These are phyloP conservation scores for Thomomys bottae DNA, from an alignment of 2,113 vertebrate genomes.

Conservation along the genomic window DNA sequence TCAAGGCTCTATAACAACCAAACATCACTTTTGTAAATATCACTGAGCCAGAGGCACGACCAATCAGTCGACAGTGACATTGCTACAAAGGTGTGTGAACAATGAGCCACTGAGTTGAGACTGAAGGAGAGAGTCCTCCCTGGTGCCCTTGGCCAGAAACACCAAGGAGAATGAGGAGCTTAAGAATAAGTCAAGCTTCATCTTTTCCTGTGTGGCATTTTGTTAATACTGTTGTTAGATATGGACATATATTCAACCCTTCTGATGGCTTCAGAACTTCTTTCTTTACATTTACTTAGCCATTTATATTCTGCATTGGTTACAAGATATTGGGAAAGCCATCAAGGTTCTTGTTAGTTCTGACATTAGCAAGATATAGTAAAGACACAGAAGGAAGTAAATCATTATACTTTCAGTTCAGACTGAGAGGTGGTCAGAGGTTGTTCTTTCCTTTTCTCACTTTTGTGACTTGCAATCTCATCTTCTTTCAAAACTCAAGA, in stretches of 20 bases:
- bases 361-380: not conserved
- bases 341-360: not conserved
- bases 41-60: not conserved
- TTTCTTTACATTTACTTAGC: not conserved
- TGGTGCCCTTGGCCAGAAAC: not conserved
- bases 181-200: fast-evolving
- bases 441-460: not conserved
- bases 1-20: not conserved
- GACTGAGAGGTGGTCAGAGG: not conserved
- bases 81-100: not conserved
- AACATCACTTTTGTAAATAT: not conserved
- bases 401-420: not conserved
- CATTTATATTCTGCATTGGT: not conserved
- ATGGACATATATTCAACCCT: not conserved
- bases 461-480: not conserved
- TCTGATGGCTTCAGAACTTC: not conserved
- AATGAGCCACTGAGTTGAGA: not conserved
- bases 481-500: not conserved
- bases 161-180: not conserved
- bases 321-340: not conserved
- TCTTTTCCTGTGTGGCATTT: not conserved
- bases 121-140: not conserved
- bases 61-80: not conserved
- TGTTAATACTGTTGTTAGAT: not conserved
- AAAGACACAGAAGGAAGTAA: not conserved